Evolutionary conservation across 2,797 vertebrate genomes (phyloP).

Genomic region (Natrix natrix): DNA sequence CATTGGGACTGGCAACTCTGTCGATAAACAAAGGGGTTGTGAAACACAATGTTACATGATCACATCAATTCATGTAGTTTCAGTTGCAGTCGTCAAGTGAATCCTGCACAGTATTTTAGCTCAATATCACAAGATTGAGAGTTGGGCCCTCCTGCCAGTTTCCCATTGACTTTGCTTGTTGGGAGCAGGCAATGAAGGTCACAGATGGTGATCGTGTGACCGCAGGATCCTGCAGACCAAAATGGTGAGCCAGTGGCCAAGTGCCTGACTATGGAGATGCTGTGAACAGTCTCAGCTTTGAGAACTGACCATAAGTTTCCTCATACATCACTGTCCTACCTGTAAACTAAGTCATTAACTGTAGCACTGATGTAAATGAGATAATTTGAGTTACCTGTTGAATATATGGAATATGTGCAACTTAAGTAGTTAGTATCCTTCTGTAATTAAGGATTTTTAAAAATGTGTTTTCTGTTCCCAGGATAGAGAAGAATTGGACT

Average conservation of each 20-base stretch:
- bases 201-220: background rate
- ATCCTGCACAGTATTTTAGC: background rate
- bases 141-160: background rate
- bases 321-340: background rate
- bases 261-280: background rate
- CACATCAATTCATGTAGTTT: background rate
- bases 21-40: background rate
- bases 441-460: background rate
- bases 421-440: background rate
- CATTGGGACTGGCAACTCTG: background rate
- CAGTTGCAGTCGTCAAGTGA: background rate
- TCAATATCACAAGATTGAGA: background rate
- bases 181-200: background rate
- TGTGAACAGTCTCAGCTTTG: background rate
- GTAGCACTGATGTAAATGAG: background rate
- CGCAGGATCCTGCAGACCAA: background rate
- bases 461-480: background rate
- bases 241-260: background rate
- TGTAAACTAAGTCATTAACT: background rate
- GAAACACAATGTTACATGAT: background rate
- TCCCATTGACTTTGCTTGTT: background rate
- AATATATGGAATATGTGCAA: background rate
- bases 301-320: background rate
- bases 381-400: background rate
- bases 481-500: background rate